Evolutionary conservation across 1,140 invertebrate genomes (phyloP), one percentile per base, ranked within the genome.

Genomic region (Drosophila bifasciata): DNA sequence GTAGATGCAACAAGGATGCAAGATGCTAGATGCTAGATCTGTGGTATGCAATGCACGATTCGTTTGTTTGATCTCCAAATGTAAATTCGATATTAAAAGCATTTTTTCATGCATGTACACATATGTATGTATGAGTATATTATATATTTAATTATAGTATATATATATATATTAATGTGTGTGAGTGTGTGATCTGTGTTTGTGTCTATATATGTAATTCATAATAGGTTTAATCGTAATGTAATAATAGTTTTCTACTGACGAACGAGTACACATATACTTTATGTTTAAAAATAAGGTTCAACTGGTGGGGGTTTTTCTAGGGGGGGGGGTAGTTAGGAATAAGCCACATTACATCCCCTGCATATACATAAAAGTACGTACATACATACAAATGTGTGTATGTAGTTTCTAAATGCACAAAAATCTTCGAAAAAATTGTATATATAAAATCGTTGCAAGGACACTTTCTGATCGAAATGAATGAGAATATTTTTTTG

Each of bases 11-110:
- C n/a, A 25, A 40, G 40, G 23, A 25, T 25, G 23, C 44, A 21
- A 39, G 17, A 25, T 45, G 40, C 68, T 32, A 74, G 50, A 61
- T 61, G 44, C 45, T 50, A 43, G 43, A 39, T 55, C 19, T 19
- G 1, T 49, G 39, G 44, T 40, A 44, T 21, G 19, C 19, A 21
- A 21, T 77, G 53, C 40, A 46, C 1, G 9, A 36, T 36, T 25
- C n/a, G 5, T 25, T 60, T 43, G 8, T 61, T 79, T 21, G 49
- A 55, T 61, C 59, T 62, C 50, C 50, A 50, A 62, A 69, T 70
- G 63, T 84, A 75, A 81, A 81, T 84, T 84, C 74, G 79, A 74
- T 63, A 40, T 74, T 41, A 7, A 60, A 60, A 61, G 36, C 56
- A 64, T 43, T 67, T 62, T 60, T 44, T 5, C 17, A 36, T 55